Conservation (phyloP, 2,113 vertebrate species). For the Scartelaos histophorus region DNA sequence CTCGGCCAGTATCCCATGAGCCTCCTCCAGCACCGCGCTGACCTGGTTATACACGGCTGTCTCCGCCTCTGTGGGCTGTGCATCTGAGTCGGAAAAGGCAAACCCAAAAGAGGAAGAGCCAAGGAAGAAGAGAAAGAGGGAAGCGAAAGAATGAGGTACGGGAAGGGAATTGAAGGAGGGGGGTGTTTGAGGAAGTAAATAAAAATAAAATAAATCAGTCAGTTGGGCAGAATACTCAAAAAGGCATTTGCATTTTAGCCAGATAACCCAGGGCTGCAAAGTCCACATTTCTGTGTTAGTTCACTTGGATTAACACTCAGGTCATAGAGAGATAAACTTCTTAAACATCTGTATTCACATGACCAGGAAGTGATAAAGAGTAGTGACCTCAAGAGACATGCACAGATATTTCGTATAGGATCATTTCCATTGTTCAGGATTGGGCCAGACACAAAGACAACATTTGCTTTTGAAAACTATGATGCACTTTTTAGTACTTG, state of each 20-base stretch:
- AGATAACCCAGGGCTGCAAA: slow-evolving; percentile 5
- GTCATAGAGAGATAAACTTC: not conserved
- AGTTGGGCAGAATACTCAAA: slow-evolving; percentile 13
- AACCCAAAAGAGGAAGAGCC: slow-evolving; percentile 2
- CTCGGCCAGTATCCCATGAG: slow-evolving; percentile 86
- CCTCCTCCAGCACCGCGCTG: slow-evolving; percentile 90
- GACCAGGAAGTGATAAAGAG: not conserved
- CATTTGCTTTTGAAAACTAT: not conserved
- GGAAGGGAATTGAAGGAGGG: slow-evolving; percentile 6
- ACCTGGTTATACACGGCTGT: slow-evolving; percentile 93
- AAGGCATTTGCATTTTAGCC: slow-evolving; percentile 25
- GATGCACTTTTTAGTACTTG: not conserved
- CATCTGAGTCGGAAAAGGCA: slow-evolving; percentile 74
- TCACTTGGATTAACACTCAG: not conserved
- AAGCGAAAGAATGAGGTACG: slow-evolving; percentile 42
- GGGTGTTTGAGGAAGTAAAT: slow-evolving; percentile 10
- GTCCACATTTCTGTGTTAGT: slow-evolving; percentile 7
- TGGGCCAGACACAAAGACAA: not conserved
- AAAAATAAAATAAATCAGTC: slow-evolving; percentile 36
- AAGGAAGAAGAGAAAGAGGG: slow-evolving; percentile 4
- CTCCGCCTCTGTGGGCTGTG: slow-evolving; percentile 92
- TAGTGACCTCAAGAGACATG: no score
- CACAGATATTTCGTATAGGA: no score
- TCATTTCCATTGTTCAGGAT: no score
- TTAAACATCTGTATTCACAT: slow-evolving; percentile 27